Conservation (phyloP, 1,140 invertebrate genomes). For the Coelopa frigida region DNA sequence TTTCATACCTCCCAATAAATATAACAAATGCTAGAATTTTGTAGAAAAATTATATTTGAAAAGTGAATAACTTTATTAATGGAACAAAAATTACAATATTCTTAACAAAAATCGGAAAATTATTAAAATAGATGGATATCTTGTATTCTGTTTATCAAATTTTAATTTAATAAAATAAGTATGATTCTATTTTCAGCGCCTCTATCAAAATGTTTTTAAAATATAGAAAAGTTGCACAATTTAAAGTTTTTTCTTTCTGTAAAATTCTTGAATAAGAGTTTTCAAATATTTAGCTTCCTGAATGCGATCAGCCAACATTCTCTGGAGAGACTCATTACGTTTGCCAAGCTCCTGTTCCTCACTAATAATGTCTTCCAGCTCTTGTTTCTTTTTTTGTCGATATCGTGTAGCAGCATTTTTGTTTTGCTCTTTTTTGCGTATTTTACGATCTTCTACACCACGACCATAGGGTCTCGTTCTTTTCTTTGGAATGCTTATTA, state of each 20-base stretch:
- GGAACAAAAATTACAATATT: too few species aligned
- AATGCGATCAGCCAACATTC: slow-evolving; percentile 63
- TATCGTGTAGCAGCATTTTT: slow-evolving; percentile 93
- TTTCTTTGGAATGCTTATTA: slow-evolving; percentile 41
- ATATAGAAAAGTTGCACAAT: too few species aligned
- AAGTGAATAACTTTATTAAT: too few species aligned
- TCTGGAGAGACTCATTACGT: slow-evolving; percentile 59
- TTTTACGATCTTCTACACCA: slow-evolving; percentile 63
- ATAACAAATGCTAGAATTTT: too few species aligned
- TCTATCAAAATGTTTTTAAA: too few species aligned
- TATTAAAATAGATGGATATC: too few species aligned
- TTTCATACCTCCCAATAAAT: too few species aligned
- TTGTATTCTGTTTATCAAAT: too few species aligned
- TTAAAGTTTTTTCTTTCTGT: slow-evolving; percentile 47
- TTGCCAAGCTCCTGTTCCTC: slow-evolving; percentile 66
- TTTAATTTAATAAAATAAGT: too few species aligned
- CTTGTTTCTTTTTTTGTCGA: slow-evolving; percentile 82
- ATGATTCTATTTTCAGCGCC: too few species aligned
- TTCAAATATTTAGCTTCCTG: slow-evolving; percentile 81
- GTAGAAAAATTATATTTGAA: too few species aligned
- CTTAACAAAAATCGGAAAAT: too few species aligned
- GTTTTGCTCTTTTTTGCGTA: slow-evolving; percentile 88
- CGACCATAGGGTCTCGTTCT: slow-evolving; percentile 62
- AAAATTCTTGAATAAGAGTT: slow-evolving; percentile 76
- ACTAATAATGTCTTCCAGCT: slow-evolving; percentile 65